Percentiles rank a stretch among this genome's conserved stretches.
Conservation (phyloP, 2,797 vertebrate species). For the Sciurus carolinensis region DNA sequence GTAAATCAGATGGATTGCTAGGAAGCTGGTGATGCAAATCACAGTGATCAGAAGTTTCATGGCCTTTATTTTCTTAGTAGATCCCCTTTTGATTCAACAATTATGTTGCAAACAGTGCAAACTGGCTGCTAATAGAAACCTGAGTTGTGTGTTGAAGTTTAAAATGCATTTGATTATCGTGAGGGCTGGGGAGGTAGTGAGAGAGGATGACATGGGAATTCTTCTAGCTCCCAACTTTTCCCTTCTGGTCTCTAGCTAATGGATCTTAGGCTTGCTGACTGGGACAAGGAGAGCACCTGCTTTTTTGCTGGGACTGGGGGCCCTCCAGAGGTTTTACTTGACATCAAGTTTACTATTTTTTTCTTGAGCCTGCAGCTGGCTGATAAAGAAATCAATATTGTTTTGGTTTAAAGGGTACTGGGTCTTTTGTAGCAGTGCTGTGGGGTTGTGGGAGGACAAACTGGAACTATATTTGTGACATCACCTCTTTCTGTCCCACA, state of each 20-base stretch:
- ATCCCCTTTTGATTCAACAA: not conserved
- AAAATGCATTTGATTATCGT: not conserved
- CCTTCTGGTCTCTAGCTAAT: not conserved
- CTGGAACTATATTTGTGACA: not conserved
- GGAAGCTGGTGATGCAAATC: conserved; percentile 49
- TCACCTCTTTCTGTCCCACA: not conserved
- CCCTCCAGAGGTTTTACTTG: not conserved
- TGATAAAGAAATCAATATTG: rapidly evolving
- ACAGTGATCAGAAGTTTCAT: not conserved
- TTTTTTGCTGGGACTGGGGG: not conserved
- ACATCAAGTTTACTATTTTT: not conserved
- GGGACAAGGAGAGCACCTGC: not conserved
- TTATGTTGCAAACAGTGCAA: not conserved
- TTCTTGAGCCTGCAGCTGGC: not conserved
- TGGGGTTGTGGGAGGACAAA: not conserved
- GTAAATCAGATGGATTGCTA: conserved; percentile 54
- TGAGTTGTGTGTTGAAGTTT: not conserved
- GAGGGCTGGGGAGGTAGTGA: not conserved
- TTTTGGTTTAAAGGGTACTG: not conserved
- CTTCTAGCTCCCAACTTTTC: not conserved
- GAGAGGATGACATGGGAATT: not conserved
- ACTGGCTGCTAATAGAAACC: conserved; percentile 25
- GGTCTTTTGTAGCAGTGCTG: not conserved
- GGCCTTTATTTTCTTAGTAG: conserved; percentile 27
- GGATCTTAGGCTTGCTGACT: rapidly evolving